Conservation (phyloP, 2,113 vertebrate genomes). For the Jacana jacana region DNA sequence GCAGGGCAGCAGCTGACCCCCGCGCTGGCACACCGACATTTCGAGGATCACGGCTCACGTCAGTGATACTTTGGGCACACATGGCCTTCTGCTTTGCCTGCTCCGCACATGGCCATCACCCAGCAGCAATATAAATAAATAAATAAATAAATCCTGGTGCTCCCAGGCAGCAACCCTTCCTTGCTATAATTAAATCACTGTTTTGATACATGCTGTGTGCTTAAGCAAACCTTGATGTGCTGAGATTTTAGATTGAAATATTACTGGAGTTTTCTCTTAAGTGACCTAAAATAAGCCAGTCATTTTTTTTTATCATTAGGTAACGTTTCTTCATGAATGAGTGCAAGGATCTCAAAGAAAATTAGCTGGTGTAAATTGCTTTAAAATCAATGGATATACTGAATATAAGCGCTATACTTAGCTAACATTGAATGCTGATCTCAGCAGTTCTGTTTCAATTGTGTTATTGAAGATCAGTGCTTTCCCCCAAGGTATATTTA, state of each 20-base stretch:
- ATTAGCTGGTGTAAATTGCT: background rate
- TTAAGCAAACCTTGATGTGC: background rate
- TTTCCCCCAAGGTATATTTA: background rate
- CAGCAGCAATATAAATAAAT: background rate
- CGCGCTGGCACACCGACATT: constrained; percentile 31
- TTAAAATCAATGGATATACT: background rate
- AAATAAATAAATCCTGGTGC: background rate
- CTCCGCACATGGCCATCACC: background rate
- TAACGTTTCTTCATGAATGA: background rate
- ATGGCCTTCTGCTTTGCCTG: constrained; percentile 17
- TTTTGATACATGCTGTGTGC: background rate
- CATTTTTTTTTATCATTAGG: background rate
- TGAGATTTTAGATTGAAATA: background rate
- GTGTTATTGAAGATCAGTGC: background rate
- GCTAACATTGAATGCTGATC: background rate
- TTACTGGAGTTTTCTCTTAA: background rate
- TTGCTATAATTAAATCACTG: constrained; percentile 10
- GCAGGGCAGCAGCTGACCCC: constrained; percentile 68
- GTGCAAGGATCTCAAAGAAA: background rate
- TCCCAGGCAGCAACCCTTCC: background rate
- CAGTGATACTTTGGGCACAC: constrained; percentile 55
- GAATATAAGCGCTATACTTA: background rate
- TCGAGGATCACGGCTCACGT: constrained; percentile 31
- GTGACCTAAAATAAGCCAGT: background rate
- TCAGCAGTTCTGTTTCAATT: background rate